Evolutionary conservation across 2,888 invertebrate genomes (phyloP), one percentile per base, ranked within the genome.

Genomic region (Julus scandinavius): DNA sequence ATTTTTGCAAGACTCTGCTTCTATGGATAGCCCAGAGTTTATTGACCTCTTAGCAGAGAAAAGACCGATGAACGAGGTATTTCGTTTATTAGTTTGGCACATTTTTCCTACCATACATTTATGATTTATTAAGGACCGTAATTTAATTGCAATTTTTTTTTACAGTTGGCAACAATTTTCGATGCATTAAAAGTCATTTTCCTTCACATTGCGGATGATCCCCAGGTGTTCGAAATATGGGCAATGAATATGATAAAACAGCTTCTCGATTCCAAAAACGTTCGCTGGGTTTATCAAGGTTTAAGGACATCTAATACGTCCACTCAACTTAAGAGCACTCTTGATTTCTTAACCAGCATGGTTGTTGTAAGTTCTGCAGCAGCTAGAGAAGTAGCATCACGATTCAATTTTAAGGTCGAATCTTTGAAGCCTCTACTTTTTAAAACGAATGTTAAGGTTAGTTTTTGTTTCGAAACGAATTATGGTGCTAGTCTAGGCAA

Each of bases 331-430:
- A 85, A 85, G 50, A 45, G 20, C 85, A 85, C 85, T 45, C 85
- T 85, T 17, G 45, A 85, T n/a, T 50, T 85, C n/a, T 85, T 85
- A 85, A 85, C 85, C 3, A 85, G 85, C 50, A 85, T 85, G 85
- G 85, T 85, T 49, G n/a, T 45, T 9, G 50, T 85, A n/a, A 45
- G 45, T 45, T 11, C 85, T 85, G 2, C 85, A 11, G 20, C 45
- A 45, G 85, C 85, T 49, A 85, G 45, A 20, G 85, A 49, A 13
- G 85, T 85, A 3, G 45, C 85, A 0, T 20, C 45, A 2, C 50
- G 85, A 45, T 85, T 85, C n/a, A 85, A 85, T 85, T 85, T 85
- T 20, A n/a, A 80, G 5, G 80, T 29, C 13, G 80, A 38, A 45
- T 2, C 85, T 45, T 20, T 85, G 45, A 49, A 41, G 50, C 85